Conservation (phyloP, 2,888 invertebrate species). For the Xanthia togata region DNA sequence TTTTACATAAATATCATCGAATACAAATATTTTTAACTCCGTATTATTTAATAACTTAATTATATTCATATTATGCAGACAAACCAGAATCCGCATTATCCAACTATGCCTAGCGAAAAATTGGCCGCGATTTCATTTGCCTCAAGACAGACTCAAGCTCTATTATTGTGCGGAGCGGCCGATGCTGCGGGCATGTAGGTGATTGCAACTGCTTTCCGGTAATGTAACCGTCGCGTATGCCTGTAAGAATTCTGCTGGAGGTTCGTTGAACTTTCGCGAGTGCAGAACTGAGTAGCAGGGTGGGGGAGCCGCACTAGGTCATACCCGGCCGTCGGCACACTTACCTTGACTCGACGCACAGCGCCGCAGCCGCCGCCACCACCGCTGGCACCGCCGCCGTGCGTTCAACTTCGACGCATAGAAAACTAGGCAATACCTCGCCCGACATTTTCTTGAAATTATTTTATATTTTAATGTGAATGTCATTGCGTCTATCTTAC, state of each 20-base stretch:
- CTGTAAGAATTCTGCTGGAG: conserved; percentile 88
- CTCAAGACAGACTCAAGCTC: conserved; percentile 38
- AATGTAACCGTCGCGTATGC: conserved; percentile 89
- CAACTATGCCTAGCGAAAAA: conserved; percentile 43
- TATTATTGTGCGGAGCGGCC: conserved; percentile 53
- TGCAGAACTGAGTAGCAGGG: conserved; percentile 87
- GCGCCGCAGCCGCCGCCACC: conserved; percentile 69
- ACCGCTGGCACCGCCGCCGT: conserved; percentile 67
- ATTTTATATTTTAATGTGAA: conserved; percentile 72
- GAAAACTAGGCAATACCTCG: conserved; percentile 84
- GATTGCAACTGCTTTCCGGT: conserved; percentile 89
- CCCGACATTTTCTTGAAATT: conserved; percentile 73
- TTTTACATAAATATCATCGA: conserved; percentile 10
- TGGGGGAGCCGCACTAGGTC: conserved; percentile 89
- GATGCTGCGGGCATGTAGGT: conserved; percentile 73
- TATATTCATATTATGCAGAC: conserved; percentile 42
- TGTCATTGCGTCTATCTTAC: conserved; percentile 56
- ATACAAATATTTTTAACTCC: conserved; percentile 2
- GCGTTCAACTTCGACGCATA: conserved; percentile 79
- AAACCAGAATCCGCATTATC: conserved; percentile 40
- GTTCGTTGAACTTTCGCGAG: conserved; percentile 90
- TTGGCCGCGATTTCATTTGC: conserved; percentile 52
- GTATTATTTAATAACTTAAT: conserved; percentile 54
- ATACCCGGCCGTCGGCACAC: conserved; percentile 89
- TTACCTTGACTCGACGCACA: conserved; percentile 89